Evolutionary conservation across 2,797 vertebrate genomes (phyloP), one percentile per base, ranked within the genome.

Genomic region (Pygocentrus nattereri): DNA sequence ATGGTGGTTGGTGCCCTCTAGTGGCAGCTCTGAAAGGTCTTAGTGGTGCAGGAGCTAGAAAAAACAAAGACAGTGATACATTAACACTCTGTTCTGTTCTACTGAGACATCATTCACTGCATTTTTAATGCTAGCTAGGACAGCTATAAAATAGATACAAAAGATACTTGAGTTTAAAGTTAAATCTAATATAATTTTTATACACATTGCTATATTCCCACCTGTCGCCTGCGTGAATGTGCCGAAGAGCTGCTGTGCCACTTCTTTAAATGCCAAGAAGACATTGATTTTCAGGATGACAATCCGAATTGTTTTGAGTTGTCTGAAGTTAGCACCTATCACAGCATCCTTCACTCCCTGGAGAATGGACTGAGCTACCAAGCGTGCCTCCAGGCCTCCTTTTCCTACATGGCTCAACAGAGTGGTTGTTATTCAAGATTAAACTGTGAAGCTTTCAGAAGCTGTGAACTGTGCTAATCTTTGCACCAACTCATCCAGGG

Each of bases 301-400:
- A 0, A 94, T 81, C 1, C 83, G 90, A 61, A 94, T 85, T 50
- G 50, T 52, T 0, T 75, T 83, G 59, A 93, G 80, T 72, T 2
- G 34, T 3, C 0, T 0, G 0, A 87, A 49, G 59, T 44, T 62
- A n/a, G 11, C 13, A 50, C 76, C 74, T 2, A 54, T 75, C 0
- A 78, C 58, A 5, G 78, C 82, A 1, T 64, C 34, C 21, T 84
- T 67, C 11, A 94, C 74, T 0, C 90, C 90, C 54, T 73, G 79
- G 11, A 93, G 47, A 70, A 93, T 88, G 61, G 88, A 86, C 6
- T 59, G 64, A 13, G 93, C 92, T 2, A 93, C 91, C 0, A 82
- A 58, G 0, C 0, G 13, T 5, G 90, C 71, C 18, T 88, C 50
- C 78, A 94, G 3, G 1, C 76, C 78, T 25, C 87, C 90, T 67